A percentile compares a stretch with the other conserved stretches of the same genome.
Evolutionary conservation across 2,888 invertebrate genomes (phyloP).

Genomic region (Nomada fabriciana): DNA sequence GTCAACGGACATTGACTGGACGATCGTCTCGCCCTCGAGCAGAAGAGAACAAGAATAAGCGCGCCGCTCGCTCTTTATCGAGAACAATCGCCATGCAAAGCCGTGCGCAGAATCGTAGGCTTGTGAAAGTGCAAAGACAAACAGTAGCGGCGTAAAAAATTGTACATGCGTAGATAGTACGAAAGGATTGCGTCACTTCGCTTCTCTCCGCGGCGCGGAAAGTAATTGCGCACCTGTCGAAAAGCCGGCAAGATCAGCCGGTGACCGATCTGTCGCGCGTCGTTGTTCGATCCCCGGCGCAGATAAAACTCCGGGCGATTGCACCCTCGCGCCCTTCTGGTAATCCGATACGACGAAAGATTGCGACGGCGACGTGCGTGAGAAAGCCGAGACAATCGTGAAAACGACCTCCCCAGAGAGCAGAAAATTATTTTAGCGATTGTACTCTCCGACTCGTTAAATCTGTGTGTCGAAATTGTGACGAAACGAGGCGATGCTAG

Average conservation of each 20-base stretch:
- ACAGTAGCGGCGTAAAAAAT: not conserved
- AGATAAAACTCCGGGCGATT: conserved; percentile 19
- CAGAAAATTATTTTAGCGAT: conserved; percentile 48
- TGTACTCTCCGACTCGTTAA: conserved; percentile 46
- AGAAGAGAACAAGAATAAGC: no score
- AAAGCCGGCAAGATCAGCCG: conserved; percentile 25
- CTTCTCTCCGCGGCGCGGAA: not conserved
- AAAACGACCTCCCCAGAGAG: conserved; percentile 53
- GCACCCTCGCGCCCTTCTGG: conserved; percentile 1
- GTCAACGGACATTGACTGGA: no score
- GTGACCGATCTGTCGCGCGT: not conserved
- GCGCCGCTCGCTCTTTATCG: no score
- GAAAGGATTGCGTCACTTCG: not conserved
- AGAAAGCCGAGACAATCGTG: conserved; percentile 61
- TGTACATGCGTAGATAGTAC: not conserved
- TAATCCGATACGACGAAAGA: conserved; percentile 66
- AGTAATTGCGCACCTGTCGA: not conserved
- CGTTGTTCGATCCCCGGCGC: conserved; percentile 9
- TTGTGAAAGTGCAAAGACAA: conserved; percentile 3
- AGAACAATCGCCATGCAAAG: not conserved
- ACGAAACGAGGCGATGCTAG: conserved; percentile 37
- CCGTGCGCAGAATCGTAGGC: not conserved
- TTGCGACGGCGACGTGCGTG: conserved; percentile 47
- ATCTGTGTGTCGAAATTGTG: conserved; percentile 52
- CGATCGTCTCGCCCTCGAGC: no score